These are phyloP conservation scores for Conus canariensis DNA, from an alignment of 2,888 invertebrate species.

Conservation along the genomic window DNA sequence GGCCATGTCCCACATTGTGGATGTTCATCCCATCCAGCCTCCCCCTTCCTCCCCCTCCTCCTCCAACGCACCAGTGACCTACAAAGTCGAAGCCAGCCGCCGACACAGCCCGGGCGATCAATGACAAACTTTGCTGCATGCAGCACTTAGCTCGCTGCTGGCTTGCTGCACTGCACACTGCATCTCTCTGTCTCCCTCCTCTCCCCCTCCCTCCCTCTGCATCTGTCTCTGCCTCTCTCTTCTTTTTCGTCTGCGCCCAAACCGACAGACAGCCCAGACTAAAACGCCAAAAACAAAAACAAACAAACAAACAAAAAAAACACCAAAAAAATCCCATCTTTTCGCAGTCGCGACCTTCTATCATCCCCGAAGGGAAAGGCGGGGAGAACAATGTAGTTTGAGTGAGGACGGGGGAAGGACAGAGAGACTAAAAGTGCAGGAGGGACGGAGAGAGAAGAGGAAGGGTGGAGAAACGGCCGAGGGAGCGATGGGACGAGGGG, in stretches of 20 bases:
- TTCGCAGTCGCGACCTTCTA: no score
- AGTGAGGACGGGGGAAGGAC: not conserved
- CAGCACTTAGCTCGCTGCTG: not conserved
- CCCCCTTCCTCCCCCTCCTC: not conserved
- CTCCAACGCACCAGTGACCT: conserved; percentile 36
- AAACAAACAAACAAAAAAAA: no score
- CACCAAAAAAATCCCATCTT: no score
- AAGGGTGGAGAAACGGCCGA: not conserved
- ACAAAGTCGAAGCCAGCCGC: conserved; percentile 28
- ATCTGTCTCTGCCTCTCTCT: not conserved
- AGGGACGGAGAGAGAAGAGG: not conserved
- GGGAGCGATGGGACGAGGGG: not conserved
- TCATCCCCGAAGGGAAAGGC: no score
- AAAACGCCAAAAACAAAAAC: no score
- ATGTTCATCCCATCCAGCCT: not conserved
- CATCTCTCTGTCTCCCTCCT: not conserved
- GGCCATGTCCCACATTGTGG: not conserved
- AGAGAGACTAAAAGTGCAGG: not conserved
- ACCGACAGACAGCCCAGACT: not conserved
- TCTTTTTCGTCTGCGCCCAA: not conserved
- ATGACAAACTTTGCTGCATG: conserved; percentile 21
- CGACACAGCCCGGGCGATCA: not conserved
- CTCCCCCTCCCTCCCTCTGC: not conserved
- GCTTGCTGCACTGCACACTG: not conserved
- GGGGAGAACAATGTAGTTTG: no score